Evolutionary conservation across 2,113 vertebrate genomes (phyloP).

Genomic region (Amphiprion percula): DNA sequence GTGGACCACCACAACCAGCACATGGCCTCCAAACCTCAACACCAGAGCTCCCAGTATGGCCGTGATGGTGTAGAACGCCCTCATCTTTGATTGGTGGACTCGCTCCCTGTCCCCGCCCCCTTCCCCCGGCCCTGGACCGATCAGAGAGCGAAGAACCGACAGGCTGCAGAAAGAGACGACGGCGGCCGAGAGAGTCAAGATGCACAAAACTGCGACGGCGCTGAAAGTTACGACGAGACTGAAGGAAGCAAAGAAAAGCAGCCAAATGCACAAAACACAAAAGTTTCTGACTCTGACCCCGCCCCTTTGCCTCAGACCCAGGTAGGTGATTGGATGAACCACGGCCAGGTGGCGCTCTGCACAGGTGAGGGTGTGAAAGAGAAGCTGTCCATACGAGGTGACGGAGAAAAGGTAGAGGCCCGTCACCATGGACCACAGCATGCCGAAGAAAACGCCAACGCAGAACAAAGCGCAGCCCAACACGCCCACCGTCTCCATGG

Average conservation of each 20-base stretch:
- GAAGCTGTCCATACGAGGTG: not conserved
- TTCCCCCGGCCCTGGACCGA: constrained; percentile 5
- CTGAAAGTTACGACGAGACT: too few relatives aligned
- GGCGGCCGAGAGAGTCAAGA: not conserved
- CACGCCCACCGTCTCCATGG: not conserved
- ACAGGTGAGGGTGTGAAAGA: constrained; percentile 27
- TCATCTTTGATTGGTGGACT: constrained; percentile 10
- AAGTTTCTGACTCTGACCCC: constrained; percentile 13
- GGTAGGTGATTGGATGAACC: constrained; percentile 36
- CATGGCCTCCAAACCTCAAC: not conserved
- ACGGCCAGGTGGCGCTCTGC: constrained; percentile 43
- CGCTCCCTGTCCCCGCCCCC: not conserved
- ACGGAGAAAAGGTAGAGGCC: not conserved
- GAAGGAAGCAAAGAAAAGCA: not conserved
- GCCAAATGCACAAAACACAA: constrained; percentile 15
- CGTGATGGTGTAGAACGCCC: constrained; percentile 22
- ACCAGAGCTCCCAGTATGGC: not conserved
- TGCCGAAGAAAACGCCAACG: not conserved
- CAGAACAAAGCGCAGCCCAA: rapidly evolving
- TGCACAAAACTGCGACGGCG: not conserved
- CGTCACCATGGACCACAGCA: too few relatives aligned
- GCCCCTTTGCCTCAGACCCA: not conserved
- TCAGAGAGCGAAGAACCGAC: not conserved
- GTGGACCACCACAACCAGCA: too few relatives aligned
- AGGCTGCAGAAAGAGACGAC: constrained; percentile 23